These are phyloP conservation scores for Mastomys coucha DNA, from an alignment of 2,113 vertebrate genomes.

Conservation along the genomic window DNA sequence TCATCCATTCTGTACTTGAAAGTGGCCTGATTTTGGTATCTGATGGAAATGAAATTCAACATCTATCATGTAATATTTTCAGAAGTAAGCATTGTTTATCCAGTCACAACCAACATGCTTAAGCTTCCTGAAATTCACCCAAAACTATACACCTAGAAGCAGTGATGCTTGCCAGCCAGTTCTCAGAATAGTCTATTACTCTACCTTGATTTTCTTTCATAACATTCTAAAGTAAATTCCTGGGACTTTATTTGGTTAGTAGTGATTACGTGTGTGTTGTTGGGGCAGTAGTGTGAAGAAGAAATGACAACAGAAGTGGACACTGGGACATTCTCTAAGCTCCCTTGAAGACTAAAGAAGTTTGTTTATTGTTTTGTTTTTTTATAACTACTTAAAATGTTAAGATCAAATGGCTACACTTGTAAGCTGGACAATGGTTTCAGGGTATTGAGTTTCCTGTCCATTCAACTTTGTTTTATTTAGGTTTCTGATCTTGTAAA, in stretches of 20 bases:
- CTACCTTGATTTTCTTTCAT: background rate
- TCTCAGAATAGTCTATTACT: background rate
- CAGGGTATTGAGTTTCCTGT: conserved; percentile 83
- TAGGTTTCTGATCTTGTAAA: conserved; percentile 86
- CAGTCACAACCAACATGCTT: background rate
- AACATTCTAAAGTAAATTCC: background rate
- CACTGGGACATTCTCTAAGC: background rate
- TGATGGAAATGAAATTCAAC: background rate
- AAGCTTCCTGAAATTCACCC: background rate
- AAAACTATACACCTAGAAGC: background rate
- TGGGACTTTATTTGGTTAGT: background rate
- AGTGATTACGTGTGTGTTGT: background rate
- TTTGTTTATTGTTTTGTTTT: conserved; percentile 82
- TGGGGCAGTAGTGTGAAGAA: background rate
- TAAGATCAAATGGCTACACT: conserved; percentile 86
- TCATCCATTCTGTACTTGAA: background rate
- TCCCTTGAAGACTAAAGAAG: background rate
- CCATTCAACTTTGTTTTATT: conserved; percentile 78
- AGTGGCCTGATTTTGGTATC: background rate
- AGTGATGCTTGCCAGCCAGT: too few relatives aligned
- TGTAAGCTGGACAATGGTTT: conserved; percentile 80
- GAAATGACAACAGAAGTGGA: accelerated
- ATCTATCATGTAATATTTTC: background rate
- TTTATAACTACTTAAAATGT: conserved; percentile 80
- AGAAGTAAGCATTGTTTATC: background rate